These are phyloP conservation scores for Macrophya annulata DNA, from an alignment of 2,888 invertebrate species.

Conservation along the genomic window DNA sequence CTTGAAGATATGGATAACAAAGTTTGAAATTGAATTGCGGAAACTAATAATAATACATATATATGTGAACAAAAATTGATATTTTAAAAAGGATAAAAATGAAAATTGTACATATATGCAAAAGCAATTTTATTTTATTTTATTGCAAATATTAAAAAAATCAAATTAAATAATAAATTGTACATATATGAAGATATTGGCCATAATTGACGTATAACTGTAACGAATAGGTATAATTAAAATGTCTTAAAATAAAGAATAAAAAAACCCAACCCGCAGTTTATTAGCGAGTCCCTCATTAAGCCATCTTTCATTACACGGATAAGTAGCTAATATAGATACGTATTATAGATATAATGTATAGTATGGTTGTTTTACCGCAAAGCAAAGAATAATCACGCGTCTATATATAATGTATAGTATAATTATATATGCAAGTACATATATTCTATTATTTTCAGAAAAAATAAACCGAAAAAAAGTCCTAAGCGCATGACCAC, in stretches of 20 bases:
- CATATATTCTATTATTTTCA: not conserved
- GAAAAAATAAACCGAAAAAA: not conserved
- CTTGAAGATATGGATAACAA: not conserved
- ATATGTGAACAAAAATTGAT: not conserved
- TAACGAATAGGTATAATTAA: slow-evolving; percentile 13
- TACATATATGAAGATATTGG: not conserved
- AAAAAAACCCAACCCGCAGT: not conserved
- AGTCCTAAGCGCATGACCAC: not conserved
- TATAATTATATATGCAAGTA: slow-evolving; percentile 15
- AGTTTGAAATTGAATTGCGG: not conserved
- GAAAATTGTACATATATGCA: too few relatives aligned
- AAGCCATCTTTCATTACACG: not conserved
- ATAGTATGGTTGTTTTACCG: not conserved
- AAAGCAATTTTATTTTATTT: not conserved
- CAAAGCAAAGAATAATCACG: not conserved
- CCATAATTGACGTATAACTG: slow-evolving; percentile 3
- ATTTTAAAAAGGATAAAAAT: not conserved
- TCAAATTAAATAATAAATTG: not conserved
- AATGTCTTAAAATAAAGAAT: not conserved
- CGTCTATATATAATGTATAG: not conserved
- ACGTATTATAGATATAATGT: not conserved
- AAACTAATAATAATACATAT: not conserved
- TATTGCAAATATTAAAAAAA: too few relatives aligned
- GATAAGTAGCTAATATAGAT: slow-evolving; percentile 2
- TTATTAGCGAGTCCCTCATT: slow-evolving; percentile 1